phyloP scores from a whole-genome alignment of 2,888 invertebrate genomes.

The Stegophylla sp. region DNA sequence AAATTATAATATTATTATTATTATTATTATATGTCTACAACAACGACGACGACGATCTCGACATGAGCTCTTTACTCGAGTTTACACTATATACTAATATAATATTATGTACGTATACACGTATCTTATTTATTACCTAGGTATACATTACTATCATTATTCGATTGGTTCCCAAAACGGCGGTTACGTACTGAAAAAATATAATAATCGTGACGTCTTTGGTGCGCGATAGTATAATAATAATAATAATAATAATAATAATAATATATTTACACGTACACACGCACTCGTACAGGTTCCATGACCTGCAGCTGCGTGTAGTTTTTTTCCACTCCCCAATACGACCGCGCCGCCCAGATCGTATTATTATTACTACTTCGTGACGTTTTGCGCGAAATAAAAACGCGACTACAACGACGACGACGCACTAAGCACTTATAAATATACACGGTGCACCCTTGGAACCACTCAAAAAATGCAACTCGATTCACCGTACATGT shows the following conservation, averaged over 20 bases:
- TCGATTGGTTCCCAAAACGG: slow-evolving; percentile 43
- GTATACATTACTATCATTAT: background rate
- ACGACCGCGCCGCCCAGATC: slow-evolving; percentile 23
- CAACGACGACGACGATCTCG: background rate
- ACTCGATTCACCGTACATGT: too few relatives aligned
- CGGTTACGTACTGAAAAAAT: slow-evolving; percentile 7
- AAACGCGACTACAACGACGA: too few relatives aligned
- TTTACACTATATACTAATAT: too few relatives aligned
- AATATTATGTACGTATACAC: too few relatives aligned
- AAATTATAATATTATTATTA: background rate
- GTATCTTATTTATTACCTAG: too few relatives aligned
- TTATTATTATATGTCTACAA: background rate
- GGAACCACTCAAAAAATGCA: too few relatives aligned
- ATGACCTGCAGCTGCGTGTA: slow-evolving; percentile 43
- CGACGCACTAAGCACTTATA: too few relatives aligned
- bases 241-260: background rate
- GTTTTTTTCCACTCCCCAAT: slow-evolving; percentile 27
- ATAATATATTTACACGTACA: background rate
- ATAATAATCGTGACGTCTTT: slow-evolving; percentile 23
- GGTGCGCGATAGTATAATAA: background rate
- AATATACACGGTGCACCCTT: too few relatives aligned
- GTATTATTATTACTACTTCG: slow-evolving; percentile 35
- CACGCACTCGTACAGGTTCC: slow-evolving; percentile 29
- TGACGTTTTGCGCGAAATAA: too few relatives aligned
- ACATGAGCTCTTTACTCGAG: background rate